Conservation (phyloP, 1,140 invertebrate genomes). For the Macrobrachium rosenbergii region DNA sequence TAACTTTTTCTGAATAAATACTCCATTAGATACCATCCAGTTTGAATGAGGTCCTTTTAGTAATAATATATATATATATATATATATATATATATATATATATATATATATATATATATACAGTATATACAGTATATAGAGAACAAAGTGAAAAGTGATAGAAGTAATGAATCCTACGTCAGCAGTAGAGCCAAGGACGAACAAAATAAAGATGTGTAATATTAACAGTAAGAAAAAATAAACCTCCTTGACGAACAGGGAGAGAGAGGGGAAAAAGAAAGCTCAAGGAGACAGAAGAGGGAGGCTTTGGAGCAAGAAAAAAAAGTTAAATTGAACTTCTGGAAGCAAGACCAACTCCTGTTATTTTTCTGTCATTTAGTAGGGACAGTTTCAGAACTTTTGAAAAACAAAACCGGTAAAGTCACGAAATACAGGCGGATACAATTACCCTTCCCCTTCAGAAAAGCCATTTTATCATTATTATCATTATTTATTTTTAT, state of each 20-base stretch:
- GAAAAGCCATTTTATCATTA: too few relatives aligned
- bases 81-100: constrained; percentile 1
- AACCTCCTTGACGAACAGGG: not conserved
- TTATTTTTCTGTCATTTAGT: too few relatives aligned
- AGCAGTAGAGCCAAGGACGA: not conserved
- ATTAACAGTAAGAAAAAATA: not conserved
- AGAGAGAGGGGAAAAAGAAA: not conserved
- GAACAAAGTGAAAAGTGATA: not conserved
- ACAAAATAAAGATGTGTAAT: not conserved
- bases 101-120: constrained; percentile 32
- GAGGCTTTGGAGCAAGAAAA: not conserved
- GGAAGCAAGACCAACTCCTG: too few relatives aligned
- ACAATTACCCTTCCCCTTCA: too few relatives aligned
- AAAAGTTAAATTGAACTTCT: too few relatives aligned
- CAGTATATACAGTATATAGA: constrained; percentile 20
- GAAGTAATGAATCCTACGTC: not conserved
- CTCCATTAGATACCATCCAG: too few relatives aligned
- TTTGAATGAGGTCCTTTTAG: too few relatives aligned
- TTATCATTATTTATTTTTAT: too few relatives aligned
- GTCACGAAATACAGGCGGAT: too few relatives aligned
- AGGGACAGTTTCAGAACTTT: too few relatives aligned
- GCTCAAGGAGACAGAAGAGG: not conserved
- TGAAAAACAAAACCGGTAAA: too few relatives aligned
- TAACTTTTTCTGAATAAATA: too few relatives aligned
- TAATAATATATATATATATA: constrained; percentile 34